Evolutionary conservation across 2,113 vertebrate species (phyloP).

Genomic region (Columba livia): DNA sequence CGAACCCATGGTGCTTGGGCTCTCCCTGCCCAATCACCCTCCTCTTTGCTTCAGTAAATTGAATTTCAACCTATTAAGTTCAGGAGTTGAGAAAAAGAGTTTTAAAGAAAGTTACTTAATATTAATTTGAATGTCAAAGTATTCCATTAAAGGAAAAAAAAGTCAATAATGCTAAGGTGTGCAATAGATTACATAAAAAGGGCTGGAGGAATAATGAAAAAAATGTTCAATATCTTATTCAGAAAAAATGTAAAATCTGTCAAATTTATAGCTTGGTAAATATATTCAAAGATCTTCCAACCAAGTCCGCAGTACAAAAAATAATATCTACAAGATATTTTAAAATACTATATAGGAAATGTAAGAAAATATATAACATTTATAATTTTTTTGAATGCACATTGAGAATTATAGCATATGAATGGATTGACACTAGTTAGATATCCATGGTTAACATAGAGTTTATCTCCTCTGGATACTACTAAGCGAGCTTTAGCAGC

Average conservation of each 20-base stretch:
- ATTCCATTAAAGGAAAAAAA: neutral
- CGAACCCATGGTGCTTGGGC: accelerated
- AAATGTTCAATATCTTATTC: neutral
- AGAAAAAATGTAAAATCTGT: neutral
- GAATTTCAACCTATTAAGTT: neutral
- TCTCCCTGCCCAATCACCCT: neutral
- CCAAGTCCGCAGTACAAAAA: neutral
- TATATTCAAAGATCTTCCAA: neutral
- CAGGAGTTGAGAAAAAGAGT: neutral
- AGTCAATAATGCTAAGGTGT: neutral
- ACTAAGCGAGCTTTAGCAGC: neutral
- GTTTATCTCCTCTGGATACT: neutral
- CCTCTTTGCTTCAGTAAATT: neutral
- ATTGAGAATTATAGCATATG: neutral
- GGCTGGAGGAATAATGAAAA: neutral
- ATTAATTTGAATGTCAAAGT: neutral
- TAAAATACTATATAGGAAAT: neutral
- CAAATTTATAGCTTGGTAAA: neutral
- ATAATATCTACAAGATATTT: neutral
- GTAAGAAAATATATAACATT: neutral
- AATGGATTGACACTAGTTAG: neutral
- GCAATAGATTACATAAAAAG: neutral
- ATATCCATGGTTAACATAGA: neutral
- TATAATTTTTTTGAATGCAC: neutral
- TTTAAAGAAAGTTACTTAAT: conserved; percentile 17